Evolutionary conservation across 2,888 invertebrate species (phyloP).

Genomic region (Itoplectis maculator): DNA sequence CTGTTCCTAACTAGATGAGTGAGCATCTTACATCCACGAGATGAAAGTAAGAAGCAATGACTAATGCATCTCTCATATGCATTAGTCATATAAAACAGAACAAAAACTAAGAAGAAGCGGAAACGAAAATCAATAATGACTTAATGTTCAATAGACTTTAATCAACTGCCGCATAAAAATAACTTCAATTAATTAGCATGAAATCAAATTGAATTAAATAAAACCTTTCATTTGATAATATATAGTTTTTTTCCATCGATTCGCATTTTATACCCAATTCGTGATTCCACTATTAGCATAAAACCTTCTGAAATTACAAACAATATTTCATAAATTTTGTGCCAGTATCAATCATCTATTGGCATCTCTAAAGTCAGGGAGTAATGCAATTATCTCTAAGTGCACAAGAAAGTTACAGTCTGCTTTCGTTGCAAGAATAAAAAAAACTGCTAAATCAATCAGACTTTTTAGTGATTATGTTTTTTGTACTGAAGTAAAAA

Average conservation of each 20-base stretch:
- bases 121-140: background rate
- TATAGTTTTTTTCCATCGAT: background rate
- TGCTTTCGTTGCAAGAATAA: background rate
- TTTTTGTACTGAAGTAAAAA: slow-evolving; percentile 15
- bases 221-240: background rate
- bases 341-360: background rate
- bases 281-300: too few relatives aligned
- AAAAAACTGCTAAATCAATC: background rate
- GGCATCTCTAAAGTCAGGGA: background rate
- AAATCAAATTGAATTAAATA: background rate
- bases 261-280: background rate
- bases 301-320: background rate
- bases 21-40: background rate
- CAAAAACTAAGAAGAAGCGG: background rate
- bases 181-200: background rate
- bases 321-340: background rate
- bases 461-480: background rate
- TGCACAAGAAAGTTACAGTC: background rate
- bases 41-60: slow-evolving; percentile 24
- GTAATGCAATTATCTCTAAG: background rate
- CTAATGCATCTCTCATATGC: slow-evolving; percentile 38
- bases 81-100: too few relatives aligned
- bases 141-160: background rate
- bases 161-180: background rate
- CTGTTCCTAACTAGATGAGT: background rate